These are phyloP conservation scores for Dusona sp. DNA, from an alignment of 2,888 invertebrate genomes.

Conservation along the genomic window DNA sequence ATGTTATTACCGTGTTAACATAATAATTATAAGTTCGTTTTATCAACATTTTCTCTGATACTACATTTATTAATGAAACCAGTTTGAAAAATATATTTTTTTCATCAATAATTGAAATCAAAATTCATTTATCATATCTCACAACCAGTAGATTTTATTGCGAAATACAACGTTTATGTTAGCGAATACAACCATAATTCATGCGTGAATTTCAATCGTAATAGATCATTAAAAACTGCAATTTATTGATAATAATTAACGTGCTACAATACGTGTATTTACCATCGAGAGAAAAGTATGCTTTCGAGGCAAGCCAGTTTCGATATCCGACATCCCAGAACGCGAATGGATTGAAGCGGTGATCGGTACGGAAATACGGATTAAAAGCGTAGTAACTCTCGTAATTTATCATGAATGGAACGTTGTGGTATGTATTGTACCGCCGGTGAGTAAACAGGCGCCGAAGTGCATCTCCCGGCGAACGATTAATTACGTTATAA, in stretches of 20 bases:
- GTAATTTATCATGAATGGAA: conserved; percentile 59
- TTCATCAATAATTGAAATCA: background rate
- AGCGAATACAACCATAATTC: background rate
- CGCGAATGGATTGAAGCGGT: conserved; percentile 64
- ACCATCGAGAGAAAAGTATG: conserved; percentile 55
- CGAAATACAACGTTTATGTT: background rate
- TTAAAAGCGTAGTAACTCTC: conserved; percentile 66
- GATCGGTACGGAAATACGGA: conserved; percentile 67
- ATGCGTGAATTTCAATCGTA: background rate
- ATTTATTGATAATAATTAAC: conserved; percentile 11
- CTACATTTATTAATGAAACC: background rate
- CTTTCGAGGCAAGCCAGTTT: conserved; percentile 52
- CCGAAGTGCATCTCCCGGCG: conserved; percentile 45
- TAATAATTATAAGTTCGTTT: background rate
- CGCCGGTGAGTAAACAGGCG: conserved; percentile 26
- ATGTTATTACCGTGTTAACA: background rate
- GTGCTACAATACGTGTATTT: conserved; percentile 20
- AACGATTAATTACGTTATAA: conserved; percentile 63
- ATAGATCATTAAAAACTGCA: background rate
- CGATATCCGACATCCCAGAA: conserved; percentile 56
- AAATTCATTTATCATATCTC: background rate
- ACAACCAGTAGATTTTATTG: background rate
- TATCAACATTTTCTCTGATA: background rate
- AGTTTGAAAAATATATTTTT: background rate
- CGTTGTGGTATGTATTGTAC: conserved; percentile 64